Evolutionary conservation across 2,888 invertebrate species (phyloP).

Genomic region (Dynastes grantii): DNA sequence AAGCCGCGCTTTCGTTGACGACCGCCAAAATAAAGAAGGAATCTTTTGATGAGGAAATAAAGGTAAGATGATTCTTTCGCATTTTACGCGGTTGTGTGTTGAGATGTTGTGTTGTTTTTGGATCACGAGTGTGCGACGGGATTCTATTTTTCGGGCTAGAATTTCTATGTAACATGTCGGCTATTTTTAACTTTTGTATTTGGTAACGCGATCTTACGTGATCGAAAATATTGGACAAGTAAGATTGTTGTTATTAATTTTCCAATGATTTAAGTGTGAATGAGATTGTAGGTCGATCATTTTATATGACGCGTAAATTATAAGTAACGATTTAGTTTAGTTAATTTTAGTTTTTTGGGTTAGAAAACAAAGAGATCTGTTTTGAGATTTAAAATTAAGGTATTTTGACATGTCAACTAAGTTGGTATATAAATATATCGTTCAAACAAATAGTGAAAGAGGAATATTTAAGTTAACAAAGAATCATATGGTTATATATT

Average conservation of each 20-base stretch:
- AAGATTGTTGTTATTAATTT: slow-evolving; percentile 19
- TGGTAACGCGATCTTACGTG: slow-evolving; percentile 47
- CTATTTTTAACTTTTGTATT: slow-evolving; percentile 50
- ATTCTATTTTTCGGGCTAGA: slow-evolving; percentile 47
- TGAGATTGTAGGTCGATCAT: slow-evolving; percentile 8
- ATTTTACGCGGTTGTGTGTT: neutral
- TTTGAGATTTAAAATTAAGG: slow-evolving; percentile 1
- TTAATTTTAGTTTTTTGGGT: slow-evolving; percentile 39
- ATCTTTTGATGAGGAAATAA: slow-evolving; percentile 82
- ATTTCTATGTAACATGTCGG: slow-evolving; percentile 43
- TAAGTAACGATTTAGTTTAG: slow-evolving; percentile 21
- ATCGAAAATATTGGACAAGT: slow-evolving; percentile 36
- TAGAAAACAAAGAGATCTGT: slow-evolving; percentile 23
- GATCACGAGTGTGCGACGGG: slow-evolving; percentile 26
- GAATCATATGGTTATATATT: neutral
- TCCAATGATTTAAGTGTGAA: neutral
- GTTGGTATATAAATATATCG: neutral
- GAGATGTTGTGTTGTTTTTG: slow-evolving; percentile 28
- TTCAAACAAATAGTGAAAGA: neutral
- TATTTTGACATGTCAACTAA: slow-evolving; percentile 25
- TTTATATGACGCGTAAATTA: slow-evolving; percentile 35
- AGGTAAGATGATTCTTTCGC: slow-evolving; percentile 71
- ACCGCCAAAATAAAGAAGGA: slow-evolving; percentile 78
- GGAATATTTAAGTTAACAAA: neutral
- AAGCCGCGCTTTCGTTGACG: slow-evolving; percentile 44